A percentile compares a stretch with the other conserved stretches of the same genome.
phyloP scores from a whole-genome alignment of 2,888 invertebrate genomes.

The Julus scanicus region DNA sequence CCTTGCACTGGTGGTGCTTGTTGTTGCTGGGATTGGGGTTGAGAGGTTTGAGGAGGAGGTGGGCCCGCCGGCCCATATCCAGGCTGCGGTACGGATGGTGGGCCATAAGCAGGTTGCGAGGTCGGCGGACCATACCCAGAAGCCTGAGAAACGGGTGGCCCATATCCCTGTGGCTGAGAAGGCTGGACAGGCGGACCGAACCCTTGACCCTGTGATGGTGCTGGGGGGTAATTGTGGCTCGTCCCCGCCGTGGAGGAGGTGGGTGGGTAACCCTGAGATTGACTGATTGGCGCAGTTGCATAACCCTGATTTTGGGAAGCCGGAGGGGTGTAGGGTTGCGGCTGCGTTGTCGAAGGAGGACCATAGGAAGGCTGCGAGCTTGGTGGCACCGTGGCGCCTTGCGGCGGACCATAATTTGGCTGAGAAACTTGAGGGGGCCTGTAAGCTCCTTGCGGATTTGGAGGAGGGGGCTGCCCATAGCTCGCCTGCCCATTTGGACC shows the following conservation, averaged over 20 bases:
- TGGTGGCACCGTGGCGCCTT: constrained; percentile 15
- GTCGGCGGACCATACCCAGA: constrained; percentile 46
- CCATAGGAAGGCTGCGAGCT: constrained; percentile 40
- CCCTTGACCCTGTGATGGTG: constrained; percentile 58
- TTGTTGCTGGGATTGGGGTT: constrained; percentile 41
- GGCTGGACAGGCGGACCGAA: constrained; percentile 53
- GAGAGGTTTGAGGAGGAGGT: constrained; percentile 22
- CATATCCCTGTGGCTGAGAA: constrained; percentile 57
- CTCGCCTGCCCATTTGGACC: constrained; percentile 49
- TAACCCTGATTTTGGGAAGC: constrained; percentile 53
- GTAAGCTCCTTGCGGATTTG: not conserved
- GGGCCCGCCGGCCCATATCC: constrained; percentile 34
- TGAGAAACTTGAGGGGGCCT: constrained; percentile 20
- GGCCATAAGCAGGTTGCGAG: constrained; percentile 44
- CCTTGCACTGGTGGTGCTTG: constrained; percentile 31
- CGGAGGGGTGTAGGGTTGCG: constrained; percentile 51
- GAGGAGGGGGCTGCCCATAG: constrained; percentile 49
- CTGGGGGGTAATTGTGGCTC: constrained; percentile 49
- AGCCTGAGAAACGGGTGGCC: constrained; percentile 45
- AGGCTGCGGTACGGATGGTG: constrained; percentile 29
- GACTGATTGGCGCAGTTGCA: constrained; percentile 54
- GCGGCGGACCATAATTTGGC: constrained; percentile 35
- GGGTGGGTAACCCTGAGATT: constrained; percentile 55
- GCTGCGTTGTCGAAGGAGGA: constrained; percentile 53
- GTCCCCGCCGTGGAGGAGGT: constrained; percentile 48